Evolutionary conservation across 2,888 invertebrate species (phyloP).

Genomic region (Marasmarcha lunaedactyla): DNA sequence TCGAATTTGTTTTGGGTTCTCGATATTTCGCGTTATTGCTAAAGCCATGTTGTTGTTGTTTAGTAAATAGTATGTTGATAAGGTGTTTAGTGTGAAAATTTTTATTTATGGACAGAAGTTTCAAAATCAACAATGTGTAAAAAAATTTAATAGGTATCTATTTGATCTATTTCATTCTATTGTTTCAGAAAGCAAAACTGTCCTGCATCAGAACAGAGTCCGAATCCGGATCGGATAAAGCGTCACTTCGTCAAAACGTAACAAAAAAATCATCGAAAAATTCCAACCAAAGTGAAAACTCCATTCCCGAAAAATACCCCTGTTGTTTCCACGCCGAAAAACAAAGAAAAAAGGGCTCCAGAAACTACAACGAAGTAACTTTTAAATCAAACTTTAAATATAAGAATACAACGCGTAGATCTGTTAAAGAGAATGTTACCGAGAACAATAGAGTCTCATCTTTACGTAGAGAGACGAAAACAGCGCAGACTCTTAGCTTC

Average conservation of each 20-base stretch:
- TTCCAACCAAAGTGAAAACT: slow-evolving; percentile 36
- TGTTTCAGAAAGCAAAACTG: slow-evolving; percentile 53
- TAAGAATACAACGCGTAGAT: slow-evolving; percentile 47
- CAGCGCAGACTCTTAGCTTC: slow-evolving; percentile 87
- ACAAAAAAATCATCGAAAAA: slow-evolving; percentile 46
- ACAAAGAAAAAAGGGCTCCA: slow-evolving; percentile 25
- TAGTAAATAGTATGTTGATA: too few species aligned
- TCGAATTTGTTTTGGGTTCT: too few species aligned
- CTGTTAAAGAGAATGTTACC: slow-evolving; percentile 57
- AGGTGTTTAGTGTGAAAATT: too few species aligned
- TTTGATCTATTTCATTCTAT: too few species aligned
- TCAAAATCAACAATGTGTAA: too few species aligned
- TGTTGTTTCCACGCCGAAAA: slow-evolving; percentile 52
- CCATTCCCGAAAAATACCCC: slow-evolving; percentile 44
- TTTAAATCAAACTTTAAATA: slow-evolving; percentile 58
- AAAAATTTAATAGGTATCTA: too few species aligned
- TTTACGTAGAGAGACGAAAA: slow-evolving; percentile 84
- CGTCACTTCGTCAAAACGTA: slow-evolving; percentile 45
- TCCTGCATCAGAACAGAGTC: slow-evolving; percentile 62
- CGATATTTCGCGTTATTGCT: too few species aligned
- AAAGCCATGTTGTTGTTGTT: too few species aligned
- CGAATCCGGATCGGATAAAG: slow-evolving; percentile 56
- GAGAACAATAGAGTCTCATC: slow-evolving; percentile 76
- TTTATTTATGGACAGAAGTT: too few species aligned
- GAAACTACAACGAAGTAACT: slow-evolving; percentile 47